Percentiles rank a stretch among this genome's conserved stretches.
Evolutionary conservation across 2,797 vertebrate genomes (phyloP).

Genomic region (Sebastes melanostomus): DNA sequence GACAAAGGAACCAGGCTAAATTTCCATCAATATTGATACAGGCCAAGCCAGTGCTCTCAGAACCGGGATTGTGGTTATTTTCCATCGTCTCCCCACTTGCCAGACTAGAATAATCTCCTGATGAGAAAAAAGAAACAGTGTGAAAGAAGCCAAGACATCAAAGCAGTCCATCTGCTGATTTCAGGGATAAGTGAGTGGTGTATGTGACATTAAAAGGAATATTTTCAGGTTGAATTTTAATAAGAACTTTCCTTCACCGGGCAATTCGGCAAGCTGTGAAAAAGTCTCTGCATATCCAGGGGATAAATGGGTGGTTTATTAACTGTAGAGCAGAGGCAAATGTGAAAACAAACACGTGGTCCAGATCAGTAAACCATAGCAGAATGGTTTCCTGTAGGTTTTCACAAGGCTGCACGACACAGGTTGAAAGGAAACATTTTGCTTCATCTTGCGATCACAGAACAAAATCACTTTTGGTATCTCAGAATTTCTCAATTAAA

Average conservation of each 20-base stretch:
- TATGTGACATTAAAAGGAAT: conserved; percentile 37
- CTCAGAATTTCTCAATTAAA: neutral
- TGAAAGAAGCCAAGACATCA: conserved; percentile 63
- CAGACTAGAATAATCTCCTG: conserved; percentile 70
- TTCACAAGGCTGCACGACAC: conserved; percentile 7
- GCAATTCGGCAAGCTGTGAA: conserved; percentile 3
- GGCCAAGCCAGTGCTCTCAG: conserved; percentile 66
- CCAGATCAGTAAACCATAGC: conserved; percentile 48
- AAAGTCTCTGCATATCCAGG: conserved; percentile 29
- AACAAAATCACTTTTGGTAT: neutral
- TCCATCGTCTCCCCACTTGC: conserved; percentile 65
- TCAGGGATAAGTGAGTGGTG: conserved; percentile 16
- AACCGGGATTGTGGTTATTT: conserved; percentile 73
- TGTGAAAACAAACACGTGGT: conserved; percentile 66
- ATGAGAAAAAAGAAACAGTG: conserved; percentile 62
- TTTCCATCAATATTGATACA: conserved; percentile 80
- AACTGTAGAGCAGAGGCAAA: conserved; percentile 49
- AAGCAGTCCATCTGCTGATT: conserved; percentile 57
- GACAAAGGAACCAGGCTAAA: conserved; percentile 76
- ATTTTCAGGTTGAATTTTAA: conserved; percentile 39
- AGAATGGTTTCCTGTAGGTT: conserved; percentile 38
- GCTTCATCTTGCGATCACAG: neutral
- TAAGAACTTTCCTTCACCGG: conserved; percentile 29
- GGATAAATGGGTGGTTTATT: conserved; percentile 56
- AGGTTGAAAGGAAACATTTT: conserved; percentile 15